phyloP scores from a whole-genome alignment of 2,113 vertebrate species.

The Cygnus buccinator region DNA sequence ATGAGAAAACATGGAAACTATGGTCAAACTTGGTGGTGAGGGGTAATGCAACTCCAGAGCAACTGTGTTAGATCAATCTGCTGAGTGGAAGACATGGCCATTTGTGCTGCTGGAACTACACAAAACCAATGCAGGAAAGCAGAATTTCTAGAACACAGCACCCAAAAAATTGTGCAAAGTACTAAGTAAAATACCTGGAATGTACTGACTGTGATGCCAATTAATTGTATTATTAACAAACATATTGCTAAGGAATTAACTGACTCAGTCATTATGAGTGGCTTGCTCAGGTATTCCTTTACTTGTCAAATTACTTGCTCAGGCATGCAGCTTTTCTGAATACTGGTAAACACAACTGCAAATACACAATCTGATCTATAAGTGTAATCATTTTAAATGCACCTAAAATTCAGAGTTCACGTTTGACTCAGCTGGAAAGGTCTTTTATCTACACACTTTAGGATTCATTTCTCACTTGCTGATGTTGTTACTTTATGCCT shows the following conservation, averaged over 20 bases:
- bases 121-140: not conserved
- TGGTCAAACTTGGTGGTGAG: not conserved
- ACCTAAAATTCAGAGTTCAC: not conserved
- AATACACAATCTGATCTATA: not conserved
- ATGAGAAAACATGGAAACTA: not conserved
- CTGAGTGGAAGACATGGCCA: not conserved
- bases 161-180: not conserved
- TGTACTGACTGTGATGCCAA: not conserved
- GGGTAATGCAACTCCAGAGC: not conserved
- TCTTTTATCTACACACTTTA: not conserved
- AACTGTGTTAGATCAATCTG: not conserved
- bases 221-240: not conserved
- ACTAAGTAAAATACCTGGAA: not conserved
- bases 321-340: not conserved
- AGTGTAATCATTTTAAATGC: not conserved
- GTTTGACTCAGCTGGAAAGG: not conserved
- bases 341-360: not conserved
- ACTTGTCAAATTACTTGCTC: not conserved
- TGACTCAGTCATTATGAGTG: not conserved
- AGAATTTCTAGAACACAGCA: not conserved
- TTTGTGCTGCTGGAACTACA: not conserved
- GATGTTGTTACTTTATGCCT: not conserved
- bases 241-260: not conserved
- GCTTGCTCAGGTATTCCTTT: not conserved
- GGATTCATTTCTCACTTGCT: not conserved